These are phyloP conservation scores for Chrysomela aeneicollis DNA, from an alignment of 2,888 invertebrate species.

Conservation along the genomic window DNA sequence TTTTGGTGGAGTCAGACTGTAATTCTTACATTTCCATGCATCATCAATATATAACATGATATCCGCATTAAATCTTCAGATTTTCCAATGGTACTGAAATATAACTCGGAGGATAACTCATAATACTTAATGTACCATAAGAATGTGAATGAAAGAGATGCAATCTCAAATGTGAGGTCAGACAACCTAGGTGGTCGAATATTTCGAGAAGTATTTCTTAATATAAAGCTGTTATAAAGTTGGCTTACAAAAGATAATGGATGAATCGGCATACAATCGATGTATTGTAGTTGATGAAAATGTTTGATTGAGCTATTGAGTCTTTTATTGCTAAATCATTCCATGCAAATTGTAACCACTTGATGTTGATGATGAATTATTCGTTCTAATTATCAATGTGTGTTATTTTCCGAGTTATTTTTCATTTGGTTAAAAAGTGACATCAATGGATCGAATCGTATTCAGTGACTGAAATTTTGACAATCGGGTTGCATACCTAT, in stretches of 20 bases:
- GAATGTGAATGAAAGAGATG: constrained; percentile 32
- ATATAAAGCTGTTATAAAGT: constrained; percentile 31
- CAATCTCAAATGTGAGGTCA: constrained; percentile 33
- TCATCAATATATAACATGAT: background rate
- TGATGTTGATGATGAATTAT: too few species aligned
- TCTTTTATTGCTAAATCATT: background rate
- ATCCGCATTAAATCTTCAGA: background rate
- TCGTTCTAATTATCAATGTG: too few species aligned
- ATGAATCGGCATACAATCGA: background rate
- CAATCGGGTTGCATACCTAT: too few species aligned
- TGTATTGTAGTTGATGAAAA: background rate
- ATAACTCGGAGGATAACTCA: background rate
- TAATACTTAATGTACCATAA: constrained; percentile 16
- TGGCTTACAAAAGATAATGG: constrained; percentile 1
- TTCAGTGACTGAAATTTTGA: too few species aligned
- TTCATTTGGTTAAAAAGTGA: too few species aligned
- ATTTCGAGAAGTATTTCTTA: constrained; percentile 35
- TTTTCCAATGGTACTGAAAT: background rate
- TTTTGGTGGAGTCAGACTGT: too few species aligned
- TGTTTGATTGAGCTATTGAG: background rate
- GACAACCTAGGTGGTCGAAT: constrained; percentile 35
- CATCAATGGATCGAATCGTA: too few species aligned
- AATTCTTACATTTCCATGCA: too few species aligned
- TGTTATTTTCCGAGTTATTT: too few species aligned
- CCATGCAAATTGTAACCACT: too few species aligned